Evolutionary conservation across 2,113 vertebrate genomes (phyloP), one percentile per base, ranked within the genome.

Genomic region (Podocnemis expansa): DNA sequence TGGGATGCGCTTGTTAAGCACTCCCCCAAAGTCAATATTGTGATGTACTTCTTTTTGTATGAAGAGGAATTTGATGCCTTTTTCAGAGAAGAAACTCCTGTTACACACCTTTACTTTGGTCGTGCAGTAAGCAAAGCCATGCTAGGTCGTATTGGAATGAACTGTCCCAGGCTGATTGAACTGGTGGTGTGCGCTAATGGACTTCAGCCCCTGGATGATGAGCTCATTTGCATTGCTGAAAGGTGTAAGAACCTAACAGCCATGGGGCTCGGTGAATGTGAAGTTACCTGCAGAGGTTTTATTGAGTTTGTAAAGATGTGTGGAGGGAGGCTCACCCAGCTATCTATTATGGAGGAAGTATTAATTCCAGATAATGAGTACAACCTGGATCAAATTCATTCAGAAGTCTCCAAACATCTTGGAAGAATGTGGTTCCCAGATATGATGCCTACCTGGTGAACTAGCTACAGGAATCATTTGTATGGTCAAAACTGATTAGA

Each of bases 321-420:
- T 76, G 98, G 98, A n/a, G 97, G 98, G 47, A 97, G 98, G 81
- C 98, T 98, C 4, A 98, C 96, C 14, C 98, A 98, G 94, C 97
- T 98, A 6, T 98, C 98, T 31, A 98, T 98, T 49, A 98, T 98
- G 98, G 98, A 98, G 87, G 97, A 98, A 93, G 98, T 98, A 25
- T 95, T 98, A 76, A 98, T 98, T 84, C 98, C 98, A 6, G 98
- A 98, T 58, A 98, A 86, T 1, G 97, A 98, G 73, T 98, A 98
- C 45, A 98, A 96, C 87, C 88, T 98, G 54, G 98, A 98, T 85
- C 96, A 96, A 43, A 98, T 98, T 54, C 98, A 97, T 87, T 63
- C 92, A 91, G 98, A 98, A 85, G 98, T 98, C 88, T 98, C 98
- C 78, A 97, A 98, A 41, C 96, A 98, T 78, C 98, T 98, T 2